A percentile compares a stretch with the other conserved stretches of the same genome.
Conservation (phyloP, 2,888 invertebrate genomes). For the Pseudococcus jackbeardsleyi region DNA sequence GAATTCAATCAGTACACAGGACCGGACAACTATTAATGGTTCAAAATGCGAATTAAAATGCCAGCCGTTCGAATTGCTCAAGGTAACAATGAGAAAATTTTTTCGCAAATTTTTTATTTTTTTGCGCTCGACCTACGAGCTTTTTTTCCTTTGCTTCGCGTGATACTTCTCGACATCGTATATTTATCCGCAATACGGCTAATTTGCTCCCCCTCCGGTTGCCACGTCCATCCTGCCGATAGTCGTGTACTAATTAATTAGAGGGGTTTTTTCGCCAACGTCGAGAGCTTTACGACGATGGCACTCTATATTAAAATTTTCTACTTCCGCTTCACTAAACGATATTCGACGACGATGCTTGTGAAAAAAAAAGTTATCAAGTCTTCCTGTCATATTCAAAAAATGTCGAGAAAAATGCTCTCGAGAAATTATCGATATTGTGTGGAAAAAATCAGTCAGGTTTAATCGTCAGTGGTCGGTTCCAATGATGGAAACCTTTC, state of each 20-base stretch:
- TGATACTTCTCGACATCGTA: not conserved
- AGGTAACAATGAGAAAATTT: slow-evolving; percentile 74
- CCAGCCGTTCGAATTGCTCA: slow-evolving; percentile 96
- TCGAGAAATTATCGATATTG: no score
- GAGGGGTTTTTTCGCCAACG: not conserved
- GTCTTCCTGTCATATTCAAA: no score
- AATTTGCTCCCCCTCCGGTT: not conserved
- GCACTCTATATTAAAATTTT: slow-evolving; percentile 48
- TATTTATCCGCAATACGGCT: slow-evolving; percentile 12
- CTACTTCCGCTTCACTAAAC: not conserved
- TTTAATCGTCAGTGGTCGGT: not conserved
- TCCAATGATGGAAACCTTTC: slow-evolving; percentile 13
- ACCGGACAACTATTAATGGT: slow-evolving; percentile 46
- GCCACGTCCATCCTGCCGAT: not conserved
- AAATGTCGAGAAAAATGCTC: not conserved
- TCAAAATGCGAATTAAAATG: slow-evolving; percentile 97
- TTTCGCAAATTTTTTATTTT: not conserved
- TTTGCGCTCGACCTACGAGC: not conserved
- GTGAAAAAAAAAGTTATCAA: no score
- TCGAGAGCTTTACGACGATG: not conserved
- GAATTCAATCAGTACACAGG: not conserved
- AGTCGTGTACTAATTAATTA: slow-evolving; percentile 11
- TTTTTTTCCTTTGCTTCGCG: not conserved
- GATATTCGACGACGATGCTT: no score
- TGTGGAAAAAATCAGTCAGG: not conserved